Percentiles rank a stretch among this genome's conserved stretches.
Conservation (phyloP, 92 coral and sea anemone species). For the Paragorgia papillata region DNA sequence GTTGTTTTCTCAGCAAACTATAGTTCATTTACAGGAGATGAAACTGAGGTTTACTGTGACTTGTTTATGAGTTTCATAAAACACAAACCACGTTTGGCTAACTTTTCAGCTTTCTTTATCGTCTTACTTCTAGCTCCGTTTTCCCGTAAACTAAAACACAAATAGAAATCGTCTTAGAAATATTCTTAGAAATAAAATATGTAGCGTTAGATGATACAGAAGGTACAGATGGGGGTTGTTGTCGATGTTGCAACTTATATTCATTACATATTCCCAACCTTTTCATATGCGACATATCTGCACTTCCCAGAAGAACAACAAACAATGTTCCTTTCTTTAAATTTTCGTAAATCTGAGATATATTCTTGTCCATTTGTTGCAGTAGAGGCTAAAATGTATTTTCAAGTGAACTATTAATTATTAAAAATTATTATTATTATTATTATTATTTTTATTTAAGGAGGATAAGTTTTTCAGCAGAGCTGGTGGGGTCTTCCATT, state of each 20-base stretch:
- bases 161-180: too few relatives aligned
- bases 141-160: slow-evolving; percentile 52
- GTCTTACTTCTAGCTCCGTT: slow-evolving; percentile 26
- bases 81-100: slow-evolving; percentile 63
- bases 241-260: too few relatives aligned
- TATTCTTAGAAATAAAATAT: too few relatives aligned
- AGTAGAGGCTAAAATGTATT: slow-evolving; percentile 48
- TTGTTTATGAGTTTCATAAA: slow-evolving; percentile 47
- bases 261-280: too few relatives aligned
- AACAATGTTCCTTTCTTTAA: slow-evolving; percentile 58
- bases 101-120: slow-evolving; percentile 46
- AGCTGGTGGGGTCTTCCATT: too few relatives aligned
- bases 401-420: not conserved
- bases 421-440: too few relatives aligned
- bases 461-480: too few relatives aligned
- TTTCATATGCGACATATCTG: slow-evolving; percentile 51
- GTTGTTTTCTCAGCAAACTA: not conserved
- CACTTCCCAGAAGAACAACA: slow-evolving; percentile 62
- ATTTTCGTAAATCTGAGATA: slow-evolving; percentile 56
- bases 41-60: not conserved
- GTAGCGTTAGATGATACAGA: too few relatives aligned
- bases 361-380: slow-evolving; percentile 58
- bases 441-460: too few relatives aligned
- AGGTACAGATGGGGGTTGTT: too few relatives aligned
- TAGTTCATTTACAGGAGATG: not conserved